These are phyloP conservation scores for Holcopasites calliopsidis DNA, from an alignment of 1,140 invertebrate species.

Conservation along the genomic window DNA sequence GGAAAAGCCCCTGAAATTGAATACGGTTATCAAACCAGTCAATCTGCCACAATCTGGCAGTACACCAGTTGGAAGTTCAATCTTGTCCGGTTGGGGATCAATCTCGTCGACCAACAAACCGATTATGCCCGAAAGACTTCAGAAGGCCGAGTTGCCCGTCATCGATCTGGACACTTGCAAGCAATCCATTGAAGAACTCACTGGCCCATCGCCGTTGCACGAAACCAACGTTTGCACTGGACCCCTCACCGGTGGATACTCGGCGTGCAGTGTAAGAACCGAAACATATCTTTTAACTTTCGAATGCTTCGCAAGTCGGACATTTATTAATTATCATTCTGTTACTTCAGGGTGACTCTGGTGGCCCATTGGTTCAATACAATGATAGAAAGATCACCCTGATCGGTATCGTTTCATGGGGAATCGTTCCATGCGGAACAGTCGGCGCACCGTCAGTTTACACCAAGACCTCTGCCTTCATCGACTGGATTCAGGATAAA, in stretches of 20 bases:
- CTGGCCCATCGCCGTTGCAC: slow-evolving; percentile 62
- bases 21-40: slow-evolving; percentile 78
- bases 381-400: slow-evolving; percentile 60
- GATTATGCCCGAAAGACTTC: slow-evolving; percentile 54
- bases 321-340: background rate
- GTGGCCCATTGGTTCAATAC: slow-evolving; percentile 72
- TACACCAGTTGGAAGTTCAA: slow-evolving; percentile 66
- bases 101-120: slow-evolving; percentile 44
- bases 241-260: slow-evolving; percentile 79
- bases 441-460: slow-evolving; percentile 69
- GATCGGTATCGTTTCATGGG: slow-evolving; percentile 78
- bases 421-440: slow-evolving; percentile 73
- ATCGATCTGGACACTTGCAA: slow-evolving; percentile 55
- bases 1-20: slow-evolving; percentile 70
- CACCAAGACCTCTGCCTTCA: slow-evolving; percentile 70
- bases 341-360: slow-evolving; percentile 74
- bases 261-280: slow-evolving; percentile 83
- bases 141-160: slow-evolving; percentile 53
- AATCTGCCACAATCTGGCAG: slow-evolving; percentile 71
- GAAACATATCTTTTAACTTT: background rate
- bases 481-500: slow-evolving; percentile 71
- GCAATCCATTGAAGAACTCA: slow-evolving; percentile 34
- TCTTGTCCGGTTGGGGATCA: slow-evolving; percentile 80
- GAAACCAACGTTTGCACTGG: slow-evolving; percentile 82
- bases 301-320: background rate